Conservation (phyloP, 2,797 vertebrate species). For the Eospalax fontanierii region DNA sequence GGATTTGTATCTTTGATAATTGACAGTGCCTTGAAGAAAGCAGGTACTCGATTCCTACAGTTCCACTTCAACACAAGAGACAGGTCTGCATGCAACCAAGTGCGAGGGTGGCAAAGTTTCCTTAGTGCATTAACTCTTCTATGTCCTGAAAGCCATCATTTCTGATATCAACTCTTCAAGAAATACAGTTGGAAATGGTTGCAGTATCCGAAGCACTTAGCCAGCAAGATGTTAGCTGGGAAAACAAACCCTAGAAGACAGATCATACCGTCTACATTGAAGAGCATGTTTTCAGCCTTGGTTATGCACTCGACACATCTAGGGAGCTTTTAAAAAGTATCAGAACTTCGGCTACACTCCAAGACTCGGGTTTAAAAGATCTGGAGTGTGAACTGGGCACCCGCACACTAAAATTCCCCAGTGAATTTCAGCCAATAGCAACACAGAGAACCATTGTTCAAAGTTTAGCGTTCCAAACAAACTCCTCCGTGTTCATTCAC, state of each 20-base stretch:
- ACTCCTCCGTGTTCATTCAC: background rate
- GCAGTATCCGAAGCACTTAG: background rate
- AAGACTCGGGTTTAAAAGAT: slow-evolving; percentile 10
- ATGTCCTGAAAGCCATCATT: background rate
- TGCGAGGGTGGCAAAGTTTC: background rate
- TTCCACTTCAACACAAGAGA: background rate
- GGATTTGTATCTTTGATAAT: background rate
- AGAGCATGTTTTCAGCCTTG: background rate
- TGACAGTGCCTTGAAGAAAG: background rate
- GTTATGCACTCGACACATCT: background rate
- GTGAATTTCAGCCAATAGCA: background rate
- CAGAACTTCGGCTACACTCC: background rate
- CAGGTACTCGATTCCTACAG: background rate
- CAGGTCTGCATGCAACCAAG: background rate
- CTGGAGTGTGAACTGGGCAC: background rate
- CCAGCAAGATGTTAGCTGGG: background rate
- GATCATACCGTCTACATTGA: background rate
- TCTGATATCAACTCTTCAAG: background rate
- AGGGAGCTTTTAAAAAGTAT: slow-evolving; percentile 40
- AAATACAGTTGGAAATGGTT: slow-evolving; percentile 21
- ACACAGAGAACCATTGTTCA: background rate
- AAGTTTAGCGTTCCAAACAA: background rate
- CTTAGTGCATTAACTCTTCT: background rate
- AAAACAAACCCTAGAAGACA: background rate
- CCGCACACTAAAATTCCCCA: background rate